These are phyloP conservation scores for Eulemur rubriventer DNA, from an alignment of 2,797 vertebrate genomes.

Conservation along the genomic window DNA sequence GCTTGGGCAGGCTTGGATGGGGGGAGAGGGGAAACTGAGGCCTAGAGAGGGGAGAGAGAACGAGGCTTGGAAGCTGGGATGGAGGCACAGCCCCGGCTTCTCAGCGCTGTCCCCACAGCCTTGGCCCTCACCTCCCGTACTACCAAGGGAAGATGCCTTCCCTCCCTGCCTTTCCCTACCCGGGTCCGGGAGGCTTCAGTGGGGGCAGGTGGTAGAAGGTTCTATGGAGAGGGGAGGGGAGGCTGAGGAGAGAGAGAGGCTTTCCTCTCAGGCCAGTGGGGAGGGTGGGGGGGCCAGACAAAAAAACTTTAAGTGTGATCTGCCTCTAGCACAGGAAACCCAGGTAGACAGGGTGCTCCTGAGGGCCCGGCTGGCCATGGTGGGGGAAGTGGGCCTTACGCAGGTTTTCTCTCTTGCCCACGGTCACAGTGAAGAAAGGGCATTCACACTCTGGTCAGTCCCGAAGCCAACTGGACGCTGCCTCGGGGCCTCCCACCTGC, in stretches of 20 bases:
- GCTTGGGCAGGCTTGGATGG: not conserved
- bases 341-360: not conserved
- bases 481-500: not conserved
- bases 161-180: not conserved
- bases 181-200: not conserved
- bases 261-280: constrained; percentile 3
- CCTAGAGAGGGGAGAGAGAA: not conserved
- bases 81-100: constrained; percentile 43
- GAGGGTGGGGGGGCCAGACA: not conserved
- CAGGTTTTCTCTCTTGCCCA: not conserved
- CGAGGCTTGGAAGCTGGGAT: not conserved
- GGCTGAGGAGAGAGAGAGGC: not conserved
- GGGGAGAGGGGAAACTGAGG: constrained; percentile 40
- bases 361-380: fast-evolving
- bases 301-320: not conserved
- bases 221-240: not conserved
- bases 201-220: not conserved
- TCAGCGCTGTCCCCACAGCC: not conserved
- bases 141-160: not conserved
- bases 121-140: not conserved
- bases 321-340: not conserved
- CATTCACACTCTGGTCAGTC: not conserved
- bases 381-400: not conserved
- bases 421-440: not conserved
- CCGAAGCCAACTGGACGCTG: not conserved